Base-by-base conservation (phyloP, 2,113 vertebrate genomes). In the Oncorhynchus keta region DNA sequence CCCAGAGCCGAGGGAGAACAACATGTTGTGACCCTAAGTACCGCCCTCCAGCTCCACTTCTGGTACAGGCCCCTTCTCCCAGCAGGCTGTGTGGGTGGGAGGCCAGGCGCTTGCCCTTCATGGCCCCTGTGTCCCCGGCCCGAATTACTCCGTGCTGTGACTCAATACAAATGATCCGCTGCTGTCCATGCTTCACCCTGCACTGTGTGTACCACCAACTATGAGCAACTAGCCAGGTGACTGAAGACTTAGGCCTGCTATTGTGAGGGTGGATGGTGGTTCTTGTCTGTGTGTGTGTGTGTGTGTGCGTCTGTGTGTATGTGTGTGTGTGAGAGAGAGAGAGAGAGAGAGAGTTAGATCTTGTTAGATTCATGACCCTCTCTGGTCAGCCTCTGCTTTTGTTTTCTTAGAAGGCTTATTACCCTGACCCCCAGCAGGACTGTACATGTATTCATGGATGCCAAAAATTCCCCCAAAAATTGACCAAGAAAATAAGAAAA, bases 21-120 rank as follows among this genome's bases (percentile, higher is more conserved):
- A 93, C 92, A 92, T 89, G 90, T 84, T 93, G 85, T 95, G 94
- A 95, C 95, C 94, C 93, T 92, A 84, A 26, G 83, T 90, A 84
- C 87, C 89, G 80, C 91, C 87, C 90, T 90, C 81, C 84, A 88
- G 91, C 90, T 93, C n/a, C 0, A 90, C 88, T 87, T 78, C 92
- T 92, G 92, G 90, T 92, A 93, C 87, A 87, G 32, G 76, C 85
- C 89, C 91, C 87, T 81, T 88, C 90, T 94, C 91, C 89, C 93
- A 93, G 79, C 81, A 95, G 93, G 91, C 94, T 85, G 85, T 89
- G 89, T 90, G 93, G 87, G 83, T 82, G 70, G 72, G 18, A 32
- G 32, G 39, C 18, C 57, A 8, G 32, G 51, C 2, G 20, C 5
- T 86, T 91, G 89, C 86, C 81, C 81, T 83, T 71, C 76, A 77